phyloP scores from a whole-genome alignment of 2,888 invertebrate genomes.

The Tenodera sinensis region DNA sequence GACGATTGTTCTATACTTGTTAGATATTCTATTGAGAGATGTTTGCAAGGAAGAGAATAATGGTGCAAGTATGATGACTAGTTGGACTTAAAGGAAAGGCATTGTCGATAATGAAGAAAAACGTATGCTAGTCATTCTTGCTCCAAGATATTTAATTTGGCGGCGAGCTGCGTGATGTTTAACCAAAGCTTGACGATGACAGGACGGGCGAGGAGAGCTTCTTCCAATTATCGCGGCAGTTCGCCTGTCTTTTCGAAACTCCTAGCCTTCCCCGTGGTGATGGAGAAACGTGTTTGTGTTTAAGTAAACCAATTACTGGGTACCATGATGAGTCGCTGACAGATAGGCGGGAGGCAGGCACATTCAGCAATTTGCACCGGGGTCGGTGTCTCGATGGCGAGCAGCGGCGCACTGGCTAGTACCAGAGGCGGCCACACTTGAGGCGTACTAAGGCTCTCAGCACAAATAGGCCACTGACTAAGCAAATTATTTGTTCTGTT shows the following conservation, averaged over 20 bases:
- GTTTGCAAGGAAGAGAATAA: too few species aligned
- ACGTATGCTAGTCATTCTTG: background rate
- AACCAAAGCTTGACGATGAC: background rate
- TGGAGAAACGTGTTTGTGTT: background rate
- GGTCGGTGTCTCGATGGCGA: background rate
- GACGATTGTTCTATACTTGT: too few species aligned
- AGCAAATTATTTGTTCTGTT: too few species aligned
- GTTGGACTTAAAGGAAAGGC: background rate
- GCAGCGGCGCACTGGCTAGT: background rate
- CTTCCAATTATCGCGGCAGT: background rate
- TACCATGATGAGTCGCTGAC: background rate
- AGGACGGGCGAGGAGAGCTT: background rate
- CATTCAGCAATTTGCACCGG: background rate
- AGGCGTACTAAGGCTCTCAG: too few species aligned
- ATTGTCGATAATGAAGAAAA: background rate
- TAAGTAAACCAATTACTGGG: slow-evolving; percentile 2
- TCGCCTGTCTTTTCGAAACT: background rate
- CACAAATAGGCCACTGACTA: too few species aligned
- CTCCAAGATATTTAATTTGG: background rate
- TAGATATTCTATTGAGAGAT: too few species aligned
- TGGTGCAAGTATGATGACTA: too few species aligned
- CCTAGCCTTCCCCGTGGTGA: background rate
- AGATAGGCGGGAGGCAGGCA: background rate
- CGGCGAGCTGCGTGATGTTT: background rate
- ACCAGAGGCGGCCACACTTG: too few species aligned